Evolutionary conservation across 2,113 vertebrate species (phyloP).

Genomic region (Poecilia latipinna): DNA sequence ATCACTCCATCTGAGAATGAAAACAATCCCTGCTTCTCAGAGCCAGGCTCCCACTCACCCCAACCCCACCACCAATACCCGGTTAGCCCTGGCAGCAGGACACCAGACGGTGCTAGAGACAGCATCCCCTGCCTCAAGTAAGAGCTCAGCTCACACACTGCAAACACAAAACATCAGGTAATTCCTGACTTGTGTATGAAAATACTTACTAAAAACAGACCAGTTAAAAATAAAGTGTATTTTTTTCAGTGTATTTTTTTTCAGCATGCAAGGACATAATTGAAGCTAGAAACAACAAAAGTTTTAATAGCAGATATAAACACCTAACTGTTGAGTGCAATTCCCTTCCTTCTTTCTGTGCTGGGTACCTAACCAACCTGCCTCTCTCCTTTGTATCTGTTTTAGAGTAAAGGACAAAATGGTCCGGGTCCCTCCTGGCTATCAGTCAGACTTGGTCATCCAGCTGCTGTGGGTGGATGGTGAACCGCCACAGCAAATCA

Average conservation of each 20-base stretch:
- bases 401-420: conserved; percentile 88
- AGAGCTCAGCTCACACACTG: conserved; percentile 40
- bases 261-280: background rate
- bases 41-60: conserved; percentile 86
- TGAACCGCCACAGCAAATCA: conserved; percentile 94
- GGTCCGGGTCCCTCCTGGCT: conserved; percentile 92
- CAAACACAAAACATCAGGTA: background rate
- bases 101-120: conserved; percentile 88
- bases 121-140: conserved; percentile 92
- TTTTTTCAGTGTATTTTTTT: background rate
- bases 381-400: background rate
- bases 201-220: background rate
- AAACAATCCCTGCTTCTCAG: conserved; percentile 87
- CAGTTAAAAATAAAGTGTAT: background rate
- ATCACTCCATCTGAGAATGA: conserved; percentile 91
- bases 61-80: conserved; percentile 80
- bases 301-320: no score
- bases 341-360: background rate
- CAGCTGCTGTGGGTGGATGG: conserved; percentile 94
- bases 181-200: background rate
- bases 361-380: background rate
- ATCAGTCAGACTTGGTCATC: conserved; percentile 94
- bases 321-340: background rate
- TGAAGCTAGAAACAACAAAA: background rate
- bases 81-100: conserved; percentile 85